Base-by-base conservation (phyloP, 1,140 invertebrate genomes). In the Chrysomallon squamiferum region DNA sequence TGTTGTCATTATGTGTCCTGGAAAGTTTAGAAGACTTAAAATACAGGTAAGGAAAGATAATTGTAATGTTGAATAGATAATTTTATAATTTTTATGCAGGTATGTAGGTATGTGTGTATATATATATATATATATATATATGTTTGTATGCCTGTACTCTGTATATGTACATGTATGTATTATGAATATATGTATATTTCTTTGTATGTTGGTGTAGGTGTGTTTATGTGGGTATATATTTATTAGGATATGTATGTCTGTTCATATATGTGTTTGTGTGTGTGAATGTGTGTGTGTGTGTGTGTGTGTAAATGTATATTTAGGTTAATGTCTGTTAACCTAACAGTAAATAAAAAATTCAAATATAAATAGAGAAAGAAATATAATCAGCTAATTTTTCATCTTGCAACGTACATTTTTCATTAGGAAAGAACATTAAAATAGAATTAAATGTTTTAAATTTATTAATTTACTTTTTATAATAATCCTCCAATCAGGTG, bases 131-230 rank as follows among this genome's bases (percentile, higher is more conserved):
- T 67, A 33, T n/a, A 33, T 45, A 15, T 65, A 11, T 58, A 20
- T 32, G n/a, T 38, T n/a, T 62, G 29, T 62, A 32, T 33, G 35
- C 27, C 18, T 56, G 27, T 56, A 25, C 13, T 29, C 3, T 41
- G 25, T 62, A 43, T 62, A 45, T 50, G 45, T 50, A 45, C 30
- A 25, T 62, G 43, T 62, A 43, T 62, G 33, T 62, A 29, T 50
- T 62, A 43, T 62, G 59, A 47, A 45, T 62, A 32, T 62, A 43
- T 62, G 45, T 62, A 43, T 50, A 30, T 62, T 20, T 62, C 2
- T 62, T 38, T 62, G 43, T 62, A 27, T 49, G 43, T 30, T 22
- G 47, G 32, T 62, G 60, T 62, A 27, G 27, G 32, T 62, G 47
- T 62, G 33, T 41, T 22, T 60, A 29, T 45, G 27, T 50, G 47